Evolutionary conservation across 2,113 vertebrate genomes (phyloP).

Genomic region (Hemibagrus wyckioides): DNA sequence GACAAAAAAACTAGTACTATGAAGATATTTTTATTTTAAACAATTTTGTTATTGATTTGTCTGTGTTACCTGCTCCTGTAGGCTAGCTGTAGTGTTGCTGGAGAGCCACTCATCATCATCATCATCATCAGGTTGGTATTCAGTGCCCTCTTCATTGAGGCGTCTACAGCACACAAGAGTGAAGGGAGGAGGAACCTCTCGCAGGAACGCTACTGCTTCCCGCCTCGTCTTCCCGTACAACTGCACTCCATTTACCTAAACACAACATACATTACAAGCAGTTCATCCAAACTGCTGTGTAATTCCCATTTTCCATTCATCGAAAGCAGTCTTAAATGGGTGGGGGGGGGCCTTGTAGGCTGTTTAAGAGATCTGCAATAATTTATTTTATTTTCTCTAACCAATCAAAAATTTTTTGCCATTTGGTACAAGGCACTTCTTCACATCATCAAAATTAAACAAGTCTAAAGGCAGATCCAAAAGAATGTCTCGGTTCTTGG

Average conservation of each 20-base stretch:
- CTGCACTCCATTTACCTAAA: conserved; percentile 88
- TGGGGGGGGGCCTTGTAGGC: too few species aligned
- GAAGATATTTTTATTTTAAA: neutral
- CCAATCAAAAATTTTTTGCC: too few species aligned
- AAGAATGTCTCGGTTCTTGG: neutral
- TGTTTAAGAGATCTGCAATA: too few species aligned
- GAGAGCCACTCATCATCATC: conserved; percentile 52
- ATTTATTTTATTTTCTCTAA: too few species aligned
- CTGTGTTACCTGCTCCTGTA: conserved; percentile 64
- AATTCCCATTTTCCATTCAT: neutral
- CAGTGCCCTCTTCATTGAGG: conserved; percentile 74
- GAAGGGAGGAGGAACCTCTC: conserved; percentile 90
- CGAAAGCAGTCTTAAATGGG: neutral
- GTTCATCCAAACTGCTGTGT: neutral
- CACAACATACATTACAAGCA: neutral
- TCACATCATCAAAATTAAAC: neutral
- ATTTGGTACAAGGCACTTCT: neutral
- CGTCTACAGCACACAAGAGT: conserved; percentile 90
- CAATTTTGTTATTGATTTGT: neutral
- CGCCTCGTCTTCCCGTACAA: conserved; percentile 86
- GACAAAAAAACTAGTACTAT: neutral
- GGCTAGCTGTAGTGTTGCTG: conserved; percentile 37
- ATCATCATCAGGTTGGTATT: conserved; percentile 67
- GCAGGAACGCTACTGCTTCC: conserved; percentile 89
- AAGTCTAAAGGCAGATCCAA: neutral